A percentile compares a stretch with the other conserved stretches of the same genome.
Conservation (phyloP, 1,140 invertebrate species). For the Zophobas morio region DNA sequence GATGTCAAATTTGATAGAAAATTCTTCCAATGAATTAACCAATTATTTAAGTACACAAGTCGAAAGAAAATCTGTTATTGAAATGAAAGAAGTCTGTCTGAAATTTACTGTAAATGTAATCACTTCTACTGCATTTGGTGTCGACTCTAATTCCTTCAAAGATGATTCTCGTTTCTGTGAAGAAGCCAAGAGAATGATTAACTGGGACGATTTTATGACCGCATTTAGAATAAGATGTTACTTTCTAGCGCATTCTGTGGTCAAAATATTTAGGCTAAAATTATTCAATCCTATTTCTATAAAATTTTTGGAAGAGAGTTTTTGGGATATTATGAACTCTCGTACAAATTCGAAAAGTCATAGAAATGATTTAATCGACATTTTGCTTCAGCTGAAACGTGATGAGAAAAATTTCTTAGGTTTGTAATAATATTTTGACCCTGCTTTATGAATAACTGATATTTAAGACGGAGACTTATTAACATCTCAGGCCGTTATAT, state of each 20-base stretch:
- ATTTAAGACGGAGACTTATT: constrained; percentile 69
- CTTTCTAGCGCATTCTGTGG: constrained; percentile 62
- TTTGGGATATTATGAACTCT: constrained; percentile 53
- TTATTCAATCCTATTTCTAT: constrained; percentile 55
- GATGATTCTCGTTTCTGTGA: constrained; percentile 66
- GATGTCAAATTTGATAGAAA: constrained; percentile 64
- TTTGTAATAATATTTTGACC: neutral
- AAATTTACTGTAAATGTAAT: constrained; percentile 72
- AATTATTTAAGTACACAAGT: constrained; percentile 53
- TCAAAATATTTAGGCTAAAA: constrained; percentile 59
- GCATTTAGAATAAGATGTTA: constrained; percentile 59
- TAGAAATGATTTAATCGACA: constrained; percentile 61
- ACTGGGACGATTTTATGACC: constrained; percentile 42
- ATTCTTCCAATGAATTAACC: constrained; percentile 51
- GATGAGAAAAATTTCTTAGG: constrained; percentile 25
- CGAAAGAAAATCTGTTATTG: constrained; percentile 37
- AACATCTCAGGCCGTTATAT: constrained; percentile 72
- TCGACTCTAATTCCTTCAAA: constrained; percentile 67
- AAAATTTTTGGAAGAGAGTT: constrained; percentile 52
- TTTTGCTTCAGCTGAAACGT: constrained; percentile 57
- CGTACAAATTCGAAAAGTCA: constrained; percentile 39
- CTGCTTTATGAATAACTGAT: neutral
- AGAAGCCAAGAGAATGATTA: constrained; percentile 56
- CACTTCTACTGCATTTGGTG: constrained; percentile 68
- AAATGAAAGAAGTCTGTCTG: constrained; percentile 60